phyloP scores from a whole-genome alignment of 2,888 invertebrate genomes.

The Eugnorisma glareosa region DNA sequence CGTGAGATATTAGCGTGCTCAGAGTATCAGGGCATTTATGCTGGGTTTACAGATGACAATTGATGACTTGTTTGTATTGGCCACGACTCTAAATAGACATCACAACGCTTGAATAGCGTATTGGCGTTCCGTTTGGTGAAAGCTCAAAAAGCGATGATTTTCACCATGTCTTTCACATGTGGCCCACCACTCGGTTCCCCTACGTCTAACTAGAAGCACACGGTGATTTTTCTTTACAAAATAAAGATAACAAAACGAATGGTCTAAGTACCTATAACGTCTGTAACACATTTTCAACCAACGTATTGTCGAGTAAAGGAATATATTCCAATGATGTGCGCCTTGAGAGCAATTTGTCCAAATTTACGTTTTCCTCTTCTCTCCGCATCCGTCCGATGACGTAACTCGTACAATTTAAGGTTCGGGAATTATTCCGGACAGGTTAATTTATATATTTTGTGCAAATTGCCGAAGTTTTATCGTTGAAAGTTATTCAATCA shows the following conservation, averaged over 20 bases:
- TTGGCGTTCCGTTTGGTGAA: not conserved
- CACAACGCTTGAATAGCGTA: not conserved
- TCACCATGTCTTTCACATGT: not conserved
- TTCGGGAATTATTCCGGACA: slow-evolving; percentile 40
- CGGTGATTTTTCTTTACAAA: slow-evolving; percentile 6
- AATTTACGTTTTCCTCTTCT: slow-evolving; percentile 61
- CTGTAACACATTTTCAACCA: slow-evolving; percentile 39
- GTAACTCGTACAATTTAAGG: slow-evolving; percentile 53
- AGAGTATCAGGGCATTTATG: not conserved
- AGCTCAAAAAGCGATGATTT: not conserved
- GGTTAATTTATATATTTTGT: slow-evolving; percentile 41
- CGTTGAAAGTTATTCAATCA: slow-evolving; percentile 30
- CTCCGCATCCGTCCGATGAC: slow-evolving; percentile 31
- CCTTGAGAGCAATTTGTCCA: slow-evolving; percentile 63
- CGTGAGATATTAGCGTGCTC: slow-evolving; percentile 24
- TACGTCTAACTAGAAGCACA: not conserved
- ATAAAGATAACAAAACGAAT: slow-evolving; percentile 8
- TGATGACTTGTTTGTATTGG: not conserved
- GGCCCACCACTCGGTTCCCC: not conserved
- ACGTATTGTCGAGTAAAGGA: slow-evolving; percentile 40
- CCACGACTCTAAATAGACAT: not conserved
- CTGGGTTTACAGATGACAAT: not conserved
- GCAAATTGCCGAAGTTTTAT: slow-evolving; percentile 30
- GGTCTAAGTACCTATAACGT: slow-evolving; percentile 1
- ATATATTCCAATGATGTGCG: slow-evolving; percentile 61